These are phyloP conservation scores for Macrophya annulata DNA, from an alignment of 2,888 invertebrate genomes.

Conservation along the genomic window DNA sequence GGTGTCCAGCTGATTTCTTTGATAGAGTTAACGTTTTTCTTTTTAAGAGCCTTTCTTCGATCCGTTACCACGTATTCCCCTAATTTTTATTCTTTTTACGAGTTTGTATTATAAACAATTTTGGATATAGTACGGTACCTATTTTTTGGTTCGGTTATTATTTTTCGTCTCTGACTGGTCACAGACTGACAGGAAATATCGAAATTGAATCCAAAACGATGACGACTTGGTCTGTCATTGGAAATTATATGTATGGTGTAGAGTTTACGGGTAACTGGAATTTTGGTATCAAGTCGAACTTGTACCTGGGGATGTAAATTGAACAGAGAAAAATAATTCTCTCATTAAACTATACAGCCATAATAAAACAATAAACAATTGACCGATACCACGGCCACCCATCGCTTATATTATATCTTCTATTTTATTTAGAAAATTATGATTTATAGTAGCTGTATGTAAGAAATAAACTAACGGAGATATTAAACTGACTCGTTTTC, in stretches of 20 bases:
- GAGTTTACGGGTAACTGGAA: constrained; percentile 66
- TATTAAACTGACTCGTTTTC: constrained; percentile 26
- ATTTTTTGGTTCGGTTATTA: background rate
- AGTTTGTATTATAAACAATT: background rate
- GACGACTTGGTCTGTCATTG: constrained; percentile 19
- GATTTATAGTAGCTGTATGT: background rate
- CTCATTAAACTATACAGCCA: constrained; percentile 70
- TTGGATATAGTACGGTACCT: constrained; percentile 1
- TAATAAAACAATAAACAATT: constrained; percentile 66
- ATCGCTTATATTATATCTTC: background rate
- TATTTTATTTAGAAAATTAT: constrained; percentile 7
- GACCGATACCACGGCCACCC: constrained; percentile 53
- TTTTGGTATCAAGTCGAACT: constrained; percentile 71
- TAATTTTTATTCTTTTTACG: background rate
- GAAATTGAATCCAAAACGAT: background rate
- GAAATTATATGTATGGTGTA: background rate
- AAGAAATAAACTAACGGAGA: background rate
- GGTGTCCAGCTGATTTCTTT: constrained; percentile 45
- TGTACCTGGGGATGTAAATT: constrained; percentile 66
- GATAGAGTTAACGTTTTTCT: background rate
- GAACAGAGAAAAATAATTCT: constrained; percentile 66
- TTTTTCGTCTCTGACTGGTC: background rate
- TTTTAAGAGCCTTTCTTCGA: background rate
- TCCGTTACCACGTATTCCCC: background rate
- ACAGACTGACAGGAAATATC: background rate